Evolutionary conservation across 2,113 vertebrate genomes (phyloP).

Genomic region (Pluvianellus socialis): DNA sequence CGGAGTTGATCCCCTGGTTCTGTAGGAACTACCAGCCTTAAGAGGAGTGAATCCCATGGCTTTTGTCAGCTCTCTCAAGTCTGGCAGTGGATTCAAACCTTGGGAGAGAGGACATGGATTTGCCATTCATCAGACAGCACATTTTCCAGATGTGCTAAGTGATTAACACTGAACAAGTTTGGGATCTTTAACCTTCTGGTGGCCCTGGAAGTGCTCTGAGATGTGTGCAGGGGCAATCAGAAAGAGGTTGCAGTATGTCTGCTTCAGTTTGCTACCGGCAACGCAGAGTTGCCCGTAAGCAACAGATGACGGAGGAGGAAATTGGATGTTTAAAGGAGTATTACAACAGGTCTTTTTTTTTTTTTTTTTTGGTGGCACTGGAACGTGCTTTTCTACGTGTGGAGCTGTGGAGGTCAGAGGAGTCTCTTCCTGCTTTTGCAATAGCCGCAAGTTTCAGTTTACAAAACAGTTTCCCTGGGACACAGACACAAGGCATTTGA

Average conservation of each 20-base stretch:
- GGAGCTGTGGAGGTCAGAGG: background rate
- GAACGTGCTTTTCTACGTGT: background rate
- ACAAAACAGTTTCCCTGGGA: slow-evolving; percentile 19
- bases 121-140: background rate
- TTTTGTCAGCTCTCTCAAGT: background rate
- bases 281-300: background rate
- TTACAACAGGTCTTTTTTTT: background rate
- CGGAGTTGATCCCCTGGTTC: background rate
- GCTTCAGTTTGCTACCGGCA: background rate
- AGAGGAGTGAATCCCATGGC: background rate
- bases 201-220: background rate
- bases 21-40: background rate
- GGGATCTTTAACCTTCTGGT: background rate
- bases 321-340: background rate
- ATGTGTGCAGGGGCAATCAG: background rate
- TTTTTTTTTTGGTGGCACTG: background rate
- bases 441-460: slow-evolving; percentile 14
- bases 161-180: background rate
- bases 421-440: slow-evolving; percentile 35
- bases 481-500: background rate
- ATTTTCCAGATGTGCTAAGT: background rate
- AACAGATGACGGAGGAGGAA: rapidly evolving
- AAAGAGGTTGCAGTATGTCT: background rate
- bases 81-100: background rate
- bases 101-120: background rate